These are phyloP conservation scores for Fragum whitleyi DNA, from an alignment of 2,888 invertebrate species.

Conservation along the genomic window DNA sequence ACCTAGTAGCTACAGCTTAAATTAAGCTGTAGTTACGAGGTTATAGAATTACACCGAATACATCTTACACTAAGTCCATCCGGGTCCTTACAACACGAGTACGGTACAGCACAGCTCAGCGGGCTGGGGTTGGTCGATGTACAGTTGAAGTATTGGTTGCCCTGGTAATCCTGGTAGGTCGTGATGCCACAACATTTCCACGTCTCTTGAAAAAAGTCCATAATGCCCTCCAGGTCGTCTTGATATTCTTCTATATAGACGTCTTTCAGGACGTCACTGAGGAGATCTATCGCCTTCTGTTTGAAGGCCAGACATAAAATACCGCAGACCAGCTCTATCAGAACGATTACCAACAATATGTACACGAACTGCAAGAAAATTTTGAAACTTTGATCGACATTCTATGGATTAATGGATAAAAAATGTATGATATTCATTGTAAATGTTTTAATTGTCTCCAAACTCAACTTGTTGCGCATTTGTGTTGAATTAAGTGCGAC, in stretches of 20 bases:
- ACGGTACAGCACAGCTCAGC: constrained; percentile 93
- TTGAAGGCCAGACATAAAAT: constrained; percentile 97
- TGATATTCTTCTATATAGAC: constrained; percentile 96
- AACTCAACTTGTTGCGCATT: too few relatives aligned
- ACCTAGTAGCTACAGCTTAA: too few relatives aligned
- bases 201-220: constrained; percentile 96
- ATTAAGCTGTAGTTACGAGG: too few relatives aligned
- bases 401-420: too few relatives aligned
- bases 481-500: too few relatives aligned
- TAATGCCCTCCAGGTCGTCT: constrained; percentile 96
- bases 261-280: constrained; percentile 93
- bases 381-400: too few relatives aligned
- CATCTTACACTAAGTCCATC: constrained; percentile 73
- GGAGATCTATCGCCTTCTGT: constrained; percentile 92
- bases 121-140: constrained; percentile 86
- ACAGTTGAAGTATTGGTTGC: constrained; percentile 98
- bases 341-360: constrained; percentile 93
- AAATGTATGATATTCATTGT: too few relatives aligned
- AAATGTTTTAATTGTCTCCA: too few relatives aligned
- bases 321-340: constrained; percentile 95
- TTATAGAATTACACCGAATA: too few relatives aligned
- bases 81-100: constrained; percentile 91
- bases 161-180: constrained; percentile 97
- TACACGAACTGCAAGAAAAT: constrained; percentile 92
- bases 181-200: constrained; percentile 94